Conservation (phyloP, 1,140 invertebrate genomes). For the Ostrea denselamellosa region DNA sequence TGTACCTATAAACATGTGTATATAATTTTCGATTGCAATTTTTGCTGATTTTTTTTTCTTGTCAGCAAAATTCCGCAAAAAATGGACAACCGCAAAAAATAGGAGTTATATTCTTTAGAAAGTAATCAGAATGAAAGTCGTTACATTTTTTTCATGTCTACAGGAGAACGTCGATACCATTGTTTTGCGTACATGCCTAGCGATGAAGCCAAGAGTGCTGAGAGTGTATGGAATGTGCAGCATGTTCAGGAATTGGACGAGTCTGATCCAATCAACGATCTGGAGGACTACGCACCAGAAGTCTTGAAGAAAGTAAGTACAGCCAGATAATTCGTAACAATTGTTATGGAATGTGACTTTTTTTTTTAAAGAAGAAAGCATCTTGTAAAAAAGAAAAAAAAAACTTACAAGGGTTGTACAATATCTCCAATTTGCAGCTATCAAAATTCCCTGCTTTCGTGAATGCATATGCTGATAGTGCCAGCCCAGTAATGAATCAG, state of each 20-base stretch:
- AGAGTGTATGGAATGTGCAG: conserved; percentile 26
- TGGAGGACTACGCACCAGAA: conserved; percentile 62
- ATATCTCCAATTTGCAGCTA: background rate
- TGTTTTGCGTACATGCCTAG: conserved; percentile 57
- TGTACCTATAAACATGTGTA: no score
- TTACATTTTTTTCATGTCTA: conserved; percentile 14
- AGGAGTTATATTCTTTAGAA: no score
- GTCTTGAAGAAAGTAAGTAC: conserved; percentile 45
- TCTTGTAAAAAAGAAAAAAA: no score
- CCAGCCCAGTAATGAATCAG: background rate
- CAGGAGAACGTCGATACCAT: conserved; percentile 64
- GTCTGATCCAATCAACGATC: conserved; percentile 65
- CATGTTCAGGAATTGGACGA: conserved; percentile 59
- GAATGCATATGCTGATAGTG: background rate
- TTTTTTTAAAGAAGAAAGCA: no score
- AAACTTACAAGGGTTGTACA: background rate
- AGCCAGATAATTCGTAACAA: background rate
- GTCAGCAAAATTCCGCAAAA: no score
- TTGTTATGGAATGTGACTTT: no score
- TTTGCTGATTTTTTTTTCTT: no score
- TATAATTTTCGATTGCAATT: no score
- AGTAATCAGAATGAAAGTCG: background rate
- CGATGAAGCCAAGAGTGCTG: conserved; percentile 34
- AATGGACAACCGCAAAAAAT: no score
- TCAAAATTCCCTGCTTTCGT: conserved; percentile 11